A percentile compares a stretch with the other conserved stretches of the same genome.
Conservation (phyloP, 2,888 invertebrate genomes). For the Apamea monoglypha region DNA sequence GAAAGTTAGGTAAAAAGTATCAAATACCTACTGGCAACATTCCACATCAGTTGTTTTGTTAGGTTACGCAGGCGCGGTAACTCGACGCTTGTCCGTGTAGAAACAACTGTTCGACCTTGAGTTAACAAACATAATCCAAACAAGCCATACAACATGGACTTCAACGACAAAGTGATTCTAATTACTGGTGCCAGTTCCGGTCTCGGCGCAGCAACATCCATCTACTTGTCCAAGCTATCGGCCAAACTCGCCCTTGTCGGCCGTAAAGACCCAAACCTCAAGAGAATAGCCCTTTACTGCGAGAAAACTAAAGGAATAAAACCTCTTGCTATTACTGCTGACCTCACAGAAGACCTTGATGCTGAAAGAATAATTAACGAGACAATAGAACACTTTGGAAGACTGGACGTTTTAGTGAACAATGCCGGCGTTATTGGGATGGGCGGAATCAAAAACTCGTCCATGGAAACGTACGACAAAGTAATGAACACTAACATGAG, state of each 20-base stretch:
- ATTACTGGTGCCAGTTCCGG: conserved; percentile 94
- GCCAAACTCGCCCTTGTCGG: conserved; percentile 92
- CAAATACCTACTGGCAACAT: conserved; percentile 54
- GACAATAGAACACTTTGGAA: conserved; percentile 92
- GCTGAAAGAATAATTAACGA: conserved; percentile 92
- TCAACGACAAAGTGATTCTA: conserved; percentile 91
- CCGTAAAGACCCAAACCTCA: conserved; percentile 81
- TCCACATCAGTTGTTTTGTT: conserved; percentile 45
- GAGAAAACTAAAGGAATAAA: conserved; percentile 90
- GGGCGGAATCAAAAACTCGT: conserved; percentile 95
- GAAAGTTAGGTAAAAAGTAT: not conserved
- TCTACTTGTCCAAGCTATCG: conserved; percentile 92
- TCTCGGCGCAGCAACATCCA: conserved; percentile 93
- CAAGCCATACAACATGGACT: conserved; percentile 85
- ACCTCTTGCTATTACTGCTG: conserved; percentile 91
- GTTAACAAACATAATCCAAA: conserved; percentile 51
- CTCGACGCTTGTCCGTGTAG: conserved; percentile 27
- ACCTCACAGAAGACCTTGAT: conserved; percentile 92
- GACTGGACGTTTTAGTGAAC: conserved; percentile 95
- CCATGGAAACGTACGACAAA: conserved; percentile 95
- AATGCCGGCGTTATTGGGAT: conserved; percentile 95
- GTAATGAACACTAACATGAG: conserved; percentile 96
- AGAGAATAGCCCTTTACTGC: conserved; percentile 83
- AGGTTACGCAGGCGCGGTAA: conserved; percentile 54
- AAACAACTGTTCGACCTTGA: conserved; percentile 67